phyloP scores from a whole-genome alignment of 2,797 vertebrate species.

The Cyclopterus lumpus region DNA sequence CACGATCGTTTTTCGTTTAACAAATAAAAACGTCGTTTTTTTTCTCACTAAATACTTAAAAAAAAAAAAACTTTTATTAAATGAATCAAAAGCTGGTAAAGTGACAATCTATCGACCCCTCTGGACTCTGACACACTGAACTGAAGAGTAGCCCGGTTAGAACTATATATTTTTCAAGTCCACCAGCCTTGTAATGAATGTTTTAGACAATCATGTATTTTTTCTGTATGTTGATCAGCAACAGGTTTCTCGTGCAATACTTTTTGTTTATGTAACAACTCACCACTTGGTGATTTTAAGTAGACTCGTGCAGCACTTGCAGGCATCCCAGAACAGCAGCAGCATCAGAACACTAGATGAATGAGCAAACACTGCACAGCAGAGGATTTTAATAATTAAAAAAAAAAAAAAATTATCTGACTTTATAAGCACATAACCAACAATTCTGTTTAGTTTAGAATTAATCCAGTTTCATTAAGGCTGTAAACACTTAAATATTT shows the following conservation, averaged over 20 bases:
- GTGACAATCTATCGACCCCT: constrained; percentile 23
- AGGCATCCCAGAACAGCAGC: constrained; percentile 1
- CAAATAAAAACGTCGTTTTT: background rate
- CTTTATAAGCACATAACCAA: background rate
- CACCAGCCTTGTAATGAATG: background rate
- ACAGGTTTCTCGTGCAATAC: constrained; percentile 23
- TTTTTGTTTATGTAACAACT: constrained; percentile 24
- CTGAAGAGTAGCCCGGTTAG: background rate
- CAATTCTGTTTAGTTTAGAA: background rate
- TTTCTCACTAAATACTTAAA: background rate
- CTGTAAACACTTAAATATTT: background rate
- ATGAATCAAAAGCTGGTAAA: background rate
- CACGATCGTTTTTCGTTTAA: background rate
- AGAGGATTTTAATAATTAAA: background rate
- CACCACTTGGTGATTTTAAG: constrained; percentile 25
- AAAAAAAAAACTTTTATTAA: background rate
- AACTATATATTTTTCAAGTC: background rate
- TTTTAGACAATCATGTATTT: background rate
- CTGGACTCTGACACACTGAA: constrained; percentile 21
- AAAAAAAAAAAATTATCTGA: no score
- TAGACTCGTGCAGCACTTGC: background rate
- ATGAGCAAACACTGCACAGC: background rate
- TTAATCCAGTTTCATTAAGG: background rate
- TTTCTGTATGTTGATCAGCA: constrained; percentile 23
- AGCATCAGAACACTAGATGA: background rate